phyloP scores from a whole-genome alignment of 2,888 invertebrate species.

The Netelia melanura region DNA sequence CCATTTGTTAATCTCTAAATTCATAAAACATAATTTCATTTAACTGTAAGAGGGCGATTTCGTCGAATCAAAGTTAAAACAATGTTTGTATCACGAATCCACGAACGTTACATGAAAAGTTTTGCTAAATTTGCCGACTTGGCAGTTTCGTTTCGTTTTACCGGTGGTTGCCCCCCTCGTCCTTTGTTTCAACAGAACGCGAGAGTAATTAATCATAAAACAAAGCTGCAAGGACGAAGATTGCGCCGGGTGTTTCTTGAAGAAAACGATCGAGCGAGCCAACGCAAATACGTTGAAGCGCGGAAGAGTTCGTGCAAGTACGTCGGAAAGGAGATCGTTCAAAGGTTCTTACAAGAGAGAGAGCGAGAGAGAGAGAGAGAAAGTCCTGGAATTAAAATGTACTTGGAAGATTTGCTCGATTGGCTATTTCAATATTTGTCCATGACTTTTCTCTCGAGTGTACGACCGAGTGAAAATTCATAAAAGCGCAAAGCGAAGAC shows the following conservation, averaged over 20 bases:
- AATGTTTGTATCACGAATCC: no score
- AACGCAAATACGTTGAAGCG: background rate
- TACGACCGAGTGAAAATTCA: constrained; percentile 54
- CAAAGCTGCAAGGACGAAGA: background rate
- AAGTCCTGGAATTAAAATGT: constrained; percentile 35
- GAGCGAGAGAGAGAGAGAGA: background rate
- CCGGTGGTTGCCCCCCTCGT: background rate
- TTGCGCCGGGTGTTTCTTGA: background rate
- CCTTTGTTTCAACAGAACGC: background rate
- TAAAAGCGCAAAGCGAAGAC: constrained; percentile 44
- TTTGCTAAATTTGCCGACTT: no score
- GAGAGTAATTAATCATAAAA: background rate
- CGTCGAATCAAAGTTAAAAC: no score
- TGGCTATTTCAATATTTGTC: constrained; percentile 43
- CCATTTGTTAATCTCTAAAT: no score
- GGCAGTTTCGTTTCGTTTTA: no score
- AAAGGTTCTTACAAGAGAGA: background rate
- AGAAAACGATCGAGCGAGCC: background rate
- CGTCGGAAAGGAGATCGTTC: background rate
- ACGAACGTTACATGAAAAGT: no score
- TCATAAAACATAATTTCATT: no score
- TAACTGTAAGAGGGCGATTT: no score
- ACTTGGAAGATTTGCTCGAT: constrained; percentile 31
- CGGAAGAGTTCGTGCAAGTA: background rate
- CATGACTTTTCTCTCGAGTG: constrained; percentile 23